Percentiles rank a stretch among this genome's conserved stretches.
Conservation (phyloP, 2,113 vertebrate species). For the Xiphophorus couchianus region DNA sequence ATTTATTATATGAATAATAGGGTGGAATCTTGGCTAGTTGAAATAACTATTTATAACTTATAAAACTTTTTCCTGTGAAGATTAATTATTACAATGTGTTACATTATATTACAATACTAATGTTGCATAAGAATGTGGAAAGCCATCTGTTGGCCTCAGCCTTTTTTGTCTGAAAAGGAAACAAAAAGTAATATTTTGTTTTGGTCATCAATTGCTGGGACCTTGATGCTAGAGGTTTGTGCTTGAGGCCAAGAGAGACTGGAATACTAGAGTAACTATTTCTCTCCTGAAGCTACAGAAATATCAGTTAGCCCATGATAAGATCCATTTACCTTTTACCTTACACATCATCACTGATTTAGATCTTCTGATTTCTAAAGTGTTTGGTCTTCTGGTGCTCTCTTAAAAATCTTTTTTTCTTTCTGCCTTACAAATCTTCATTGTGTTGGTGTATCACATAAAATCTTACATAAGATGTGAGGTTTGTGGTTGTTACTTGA, state of each 20-base stretch:
- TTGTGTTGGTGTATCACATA: too few relatives aligned
- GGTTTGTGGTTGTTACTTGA: too few relatives aligned
- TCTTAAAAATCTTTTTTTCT: not conserved
- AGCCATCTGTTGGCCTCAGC: not conserved
- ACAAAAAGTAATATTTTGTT: not conserved
- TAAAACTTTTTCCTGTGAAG: not conserved
- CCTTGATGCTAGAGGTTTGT: not conserved
- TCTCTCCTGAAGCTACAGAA: not conserved
- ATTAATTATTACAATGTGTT: not conserved
- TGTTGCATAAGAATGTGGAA: not conserved
- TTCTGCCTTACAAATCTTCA: not conserved
- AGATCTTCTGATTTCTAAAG: not conserved
- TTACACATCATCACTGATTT: not conserved
- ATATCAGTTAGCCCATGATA: not conserved
- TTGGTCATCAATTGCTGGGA: not conserved
- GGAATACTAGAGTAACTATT: not conserved
- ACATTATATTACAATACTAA: not conserved
- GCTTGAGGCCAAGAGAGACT: not conserved
- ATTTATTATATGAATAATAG: not conserved
- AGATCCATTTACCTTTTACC: not conserved
- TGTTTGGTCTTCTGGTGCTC: not conserved
- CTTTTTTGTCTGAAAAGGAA: not conserved
- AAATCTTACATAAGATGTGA: too few relatives aligned
- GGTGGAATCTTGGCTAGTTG: not conserved
- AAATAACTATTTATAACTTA: not conserved